Evolutionary conservation across 2,113 vertebrate species (phyloP), one percentile per base, ranked within the genome.

Genomic region (Salvelinus fontinalis): DNA sequence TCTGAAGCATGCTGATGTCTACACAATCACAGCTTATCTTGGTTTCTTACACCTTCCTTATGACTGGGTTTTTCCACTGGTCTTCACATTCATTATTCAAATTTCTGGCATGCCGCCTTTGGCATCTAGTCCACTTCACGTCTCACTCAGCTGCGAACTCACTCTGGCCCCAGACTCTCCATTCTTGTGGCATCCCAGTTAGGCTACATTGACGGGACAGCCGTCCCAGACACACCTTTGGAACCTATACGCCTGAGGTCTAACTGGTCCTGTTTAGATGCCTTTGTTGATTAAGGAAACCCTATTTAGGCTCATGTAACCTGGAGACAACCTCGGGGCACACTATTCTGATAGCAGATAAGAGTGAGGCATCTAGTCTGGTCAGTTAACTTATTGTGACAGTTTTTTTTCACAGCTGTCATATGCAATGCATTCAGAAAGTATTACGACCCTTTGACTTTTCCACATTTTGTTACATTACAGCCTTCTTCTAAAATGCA

Each of bases 11-110:
- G 39, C 39, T 44, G 39, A 44, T 9, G 39, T 6, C 39, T 44
- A 71, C 6, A 16, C 3, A 7, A 27, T 51, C 14, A 27, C 34
- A 29, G 34, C 14, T 12, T 51, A 26, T 26, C 66, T 69, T 69
- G 66, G 66, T 67, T 78, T 78, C 71, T 69, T 24, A 70, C 67
- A 74, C 54, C 26, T 60, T 62, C 27, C 49, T 44, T 31, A 20
- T 31, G 54, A 71, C 59, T 44, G 20, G n/a, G 70, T 24, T 26
- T 39, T 39, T 68, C 66, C 26, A 51, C 44, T 26, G 64, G 26
- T 67, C 6, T 26, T 67, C 74, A 76, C 60, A 71, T 51, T 24
- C 48, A 69, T 59, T 44, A 75, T 75, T 81, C 67, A 75, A 67
- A 75, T 72, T 14, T 71, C 18, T 67, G 22, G 34, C 49, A 34